These are phyloP conservation scores for Protonemura montana DNA, from an alignment of 2,888 invertebrate genomes.

Conservation along the genomic window DNA sequence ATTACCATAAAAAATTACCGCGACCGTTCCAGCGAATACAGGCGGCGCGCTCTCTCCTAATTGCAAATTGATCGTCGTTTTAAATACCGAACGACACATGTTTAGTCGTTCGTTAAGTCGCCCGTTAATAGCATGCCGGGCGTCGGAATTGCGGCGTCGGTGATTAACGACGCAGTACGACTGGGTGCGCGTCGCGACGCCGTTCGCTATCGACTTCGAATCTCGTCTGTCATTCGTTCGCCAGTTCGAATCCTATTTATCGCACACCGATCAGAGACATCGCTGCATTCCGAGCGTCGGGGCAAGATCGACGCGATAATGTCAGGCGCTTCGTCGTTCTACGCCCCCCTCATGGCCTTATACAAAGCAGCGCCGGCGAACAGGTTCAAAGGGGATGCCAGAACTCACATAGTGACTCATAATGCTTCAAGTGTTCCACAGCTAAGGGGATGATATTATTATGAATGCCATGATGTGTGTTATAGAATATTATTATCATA, in stretches of 20 bases:
- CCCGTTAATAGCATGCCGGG: conserved; percentile 19
- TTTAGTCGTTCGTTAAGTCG: conserved; percentile 14
- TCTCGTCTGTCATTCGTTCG: background rate
- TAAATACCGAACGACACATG: conserved; percentile 18
- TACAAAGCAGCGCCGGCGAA: background rate
- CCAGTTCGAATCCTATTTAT: background rate
- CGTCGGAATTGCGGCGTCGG: background rate
- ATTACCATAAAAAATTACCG: conserved; percentile 13
- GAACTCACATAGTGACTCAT: background rate
- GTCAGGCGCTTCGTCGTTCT: background rate
- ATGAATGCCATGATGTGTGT: conserved; percentile 16
- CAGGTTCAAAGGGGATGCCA: background rate
- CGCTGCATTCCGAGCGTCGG: background rate
- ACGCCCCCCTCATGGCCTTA: conserved; percentile 1
- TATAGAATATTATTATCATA: conserved; percentile 46
- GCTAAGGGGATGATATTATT: conserved; percentile 31
- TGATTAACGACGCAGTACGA: background rate
- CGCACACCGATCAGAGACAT: background rate
- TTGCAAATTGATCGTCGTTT: conserved; percentile 37
- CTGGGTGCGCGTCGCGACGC: background rate
- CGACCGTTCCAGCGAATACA: background rate
- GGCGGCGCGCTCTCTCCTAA: conserved; percentile 14
- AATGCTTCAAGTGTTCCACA: conserved; percentile 20
- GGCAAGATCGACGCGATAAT: background rate
- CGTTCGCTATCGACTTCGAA: background rate